Evolutionary conservation across 2,888 invertebrate species (phyloP).

Genomic region (Tachina lurida): DNA sequence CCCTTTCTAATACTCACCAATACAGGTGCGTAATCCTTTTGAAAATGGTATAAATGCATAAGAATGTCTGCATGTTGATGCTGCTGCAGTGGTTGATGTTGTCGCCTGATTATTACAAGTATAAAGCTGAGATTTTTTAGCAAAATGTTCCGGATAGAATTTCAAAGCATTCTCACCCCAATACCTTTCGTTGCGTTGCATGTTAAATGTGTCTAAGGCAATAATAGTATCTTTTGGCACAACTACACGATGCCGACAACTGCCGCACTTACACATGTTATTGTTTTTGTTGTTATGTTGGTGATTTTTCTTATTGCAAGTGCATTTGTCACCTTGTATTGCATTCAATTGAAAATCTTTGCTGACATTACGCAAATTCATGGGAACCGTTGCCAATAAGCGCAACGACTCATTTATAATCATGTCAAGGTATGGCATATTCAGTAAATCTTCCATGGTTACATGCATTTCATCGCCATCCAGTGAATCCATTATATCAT

Average conservation of each 20-base stretch:
- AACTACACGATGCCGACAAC: conserved; percentile 19
- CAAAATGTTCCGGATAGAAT: conserved; percentile 80
- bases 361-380: conserved; percentile 80
- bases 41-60: conserved; percentile 81
- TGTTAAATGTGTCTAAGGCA: conserved; percentile 79
- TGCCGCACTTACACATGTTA: conserved; percentile 7
- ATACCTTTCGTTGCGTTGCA: conserved; percentile 79
- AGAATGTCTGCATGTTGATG: conserved; percentile 75
- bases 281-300: background rate
- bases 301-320: conserved; percentile 5
- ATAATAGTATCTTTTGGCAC: conserved; percentile 80
- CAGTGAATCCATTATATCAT: conserved; percentile 5
- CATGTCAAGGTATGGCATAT: conserved; percentile 80
- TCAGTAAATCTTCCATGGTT: conserved; percentile 76
- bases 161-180: conserved; percentile 80
- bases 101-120: background rate
- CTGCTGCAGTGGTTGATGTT: conserved; percentile 34
- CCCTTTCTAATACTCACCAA: conserved; percentile 74
- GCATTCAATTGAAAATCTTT: conserved; percentile 77
- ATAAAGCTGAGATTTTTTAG: conserved; percentile 31
- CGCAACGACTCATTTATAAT: conserved; percentile 81
- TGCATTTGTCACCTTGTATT: conserved; percentile 19
- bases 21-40: conserved; percentile 80
- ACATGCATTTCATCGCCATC: conserved; percentile 25
- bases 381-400: conserved; percentile 80